Base-by-base conservation (phyloP, 2,113 vertebrate genomes). In the Chionodraco myersi region DNA sequence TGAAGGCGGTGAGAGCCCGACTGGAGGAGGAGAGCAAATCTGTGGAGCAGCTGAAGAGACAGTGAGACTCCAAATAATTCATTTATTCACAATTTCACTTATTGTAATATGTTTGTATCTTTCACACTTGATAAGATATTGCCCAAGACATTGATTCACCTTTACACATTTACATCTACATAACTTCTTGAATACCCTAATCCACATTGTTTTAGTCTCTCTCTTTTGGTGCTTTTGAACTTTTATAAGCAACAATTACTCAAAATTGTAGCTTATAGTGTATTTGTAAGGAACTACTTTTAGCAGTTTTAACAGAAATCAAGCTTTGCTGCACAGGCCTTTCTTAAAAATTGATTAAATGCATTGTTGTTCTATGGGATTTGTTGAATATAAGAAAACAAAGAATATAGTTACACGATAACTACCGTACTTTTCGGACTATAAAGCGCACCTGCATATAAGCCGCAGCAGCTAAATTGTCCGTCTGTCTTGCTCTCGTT, bases 41-140 rank as follows among this genome's bases (percentile, higher is more conserved):
- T 72, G 99, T 99, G 97, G 97, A 99, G 86, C 98, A 99, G 74
- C 95, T 99, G 64, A 99, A 99, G 90, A 97, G 97, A 96, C 98
- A 99, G 98, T 99, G 96, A 96, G 98, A 87, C 62, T 72, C 61
- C 8, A 10, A 59, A 67, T 64, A 77, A 30, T 41, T 14, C 36
- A 41, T 6, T 6, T 41, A 5, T 6, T 41, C 49, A 52, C 49
- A 52, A 52, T 49, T 49, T 49, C 13, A 16, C 48, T 51, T 5
- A 56, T 21, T 21, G 1, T 6, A 15, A 15, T 5, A 51, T 51
- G 48, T 15, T 51, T 48, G 11, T 48, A 14, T 48, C 16, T 9
- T 51, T 15, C 26, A 6, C 6, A 23, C 10, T 18, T 10, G 15
- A 8, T 8, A 14, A 10, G 4, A 11, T 12, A 15, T 45, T 47